Evolutionary conservation across 2,888 invertebrate genomes (phyloP), one percentile per base, ranked within the genome.

Genomic region (Baccha elongata): DNA sequence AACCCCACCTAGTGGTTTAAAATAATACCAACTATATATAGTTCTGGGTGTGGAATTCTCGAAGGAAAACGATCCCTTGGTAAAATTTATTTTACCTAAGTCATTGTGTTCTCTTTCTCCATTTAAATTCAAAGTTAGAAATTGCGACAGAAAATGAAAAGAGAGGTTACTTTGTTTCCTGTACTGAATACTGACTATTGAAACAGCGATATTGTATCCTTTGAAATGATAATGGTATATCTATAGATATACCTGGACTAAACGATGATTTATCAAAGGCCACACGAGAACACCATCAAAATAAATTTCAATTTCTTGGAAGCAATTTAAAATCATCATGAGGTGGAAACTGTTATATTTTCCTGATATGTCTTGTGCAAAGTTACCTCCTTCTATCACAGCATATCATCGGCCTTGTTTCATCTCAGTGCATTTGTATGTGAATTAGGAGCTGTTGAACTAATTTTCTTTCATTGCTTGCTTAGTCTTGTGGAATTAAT

Each of bases 231-330:
- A 32, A 53, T 32, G 32, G 15, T 50, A n/a, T 53, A n/a, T n/a
- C n/a, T 7, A 8, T 32, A 32, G 29, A 32, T 15, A 15, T 72
- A 78, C 74, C 68, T 69, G 50, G 50, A 52, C 48, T 65, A 72
- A 71, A 75, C 72, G 71, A 81, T 81, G 81, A 81, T 81, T 81
- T 81, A 81, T 81, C 81, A 81, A 81, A 81, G 71, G 71, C 65
- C 75, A 65, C 55, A 53, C 48, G 6, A 78, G 65, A 50, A 78
- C 48, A 65, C 55, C 52, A 60, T 53, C 65, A 53, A 62, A 81
- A 81, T 75, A 65, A 71, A 71, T 81, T 81, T 67, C 67, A 67
- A 62, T 67, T 62, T 75, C 65, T 44, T 44, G 19, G 13, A 58
- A 42, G 37, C 58, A 67, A 60, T 72, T 76, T 53, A 40, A 48